Evolutionary conservation across 2,797 vertebrate genomes (phyloP).

Genomic region (Sciaenops ocellatus): DNA sequence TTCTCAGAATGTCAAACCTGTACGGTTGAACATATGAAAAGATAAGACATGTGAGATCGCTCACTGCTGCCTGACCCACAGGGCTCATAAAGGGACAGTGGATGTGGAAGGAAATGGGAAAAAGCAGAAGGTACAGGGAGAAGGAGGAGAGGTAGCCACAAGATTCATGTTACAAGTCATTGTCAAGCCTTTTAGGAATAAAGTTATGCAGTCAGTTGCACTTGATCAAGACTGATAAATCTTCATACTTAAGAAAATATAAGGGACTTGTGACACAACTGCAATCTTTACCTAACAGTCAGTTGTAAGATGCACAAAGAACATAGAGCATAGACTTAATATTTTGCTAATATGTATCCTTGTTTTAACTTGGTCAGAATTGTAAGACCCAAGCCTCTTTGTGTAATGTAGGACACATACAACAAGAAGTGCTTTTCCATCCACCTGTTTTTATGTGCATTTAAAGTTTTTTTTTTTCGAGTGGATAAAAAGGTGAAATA

Average conservation of each 20-base stretch:
- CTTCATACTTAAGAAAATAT: constrained; percentile 56
- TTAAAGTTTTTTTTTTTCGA: background rate
- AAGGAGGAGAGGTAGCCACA: constrained; percentile 22
- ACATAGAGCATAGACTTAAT: background rate
- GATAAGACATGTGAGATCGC: constrained; percentile 37
- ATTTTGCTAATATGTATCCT: background rate
- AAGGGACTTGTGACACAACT: constrained; percentile 33
- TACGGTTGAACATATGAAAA: constrained; percentile 2
- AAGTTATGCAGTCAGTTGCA: constrained; percentile 35
- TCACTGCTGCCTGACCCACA: constrained; percentile 17
- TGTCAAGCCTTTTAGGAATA: constrained; percentile 63
- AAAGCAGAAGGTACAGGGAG: constrained; percentile 13
- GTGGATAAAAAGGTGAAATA: background rate
- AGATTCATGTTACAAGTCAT: constrained; percentile 42
- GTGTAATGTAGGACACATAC: background rate
- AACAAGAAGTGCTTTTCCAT: background rate
- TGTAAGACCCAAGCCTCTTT: background rate
- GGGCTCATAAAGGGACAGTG: background rate
- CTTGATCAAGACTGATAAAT: constrained; percentile 71
- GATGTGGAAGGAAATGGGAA: constrained; percentile 23
- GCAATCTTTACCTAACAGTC: constrained; percentile 20
- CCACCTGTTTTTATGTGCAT: background rate
- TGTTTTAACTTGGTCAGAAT: background rate
- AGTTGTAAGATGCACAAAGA: constrained; percentile 1
- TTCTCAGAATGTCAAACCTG: background rate